These are phyloP conservation scores for Druceiella hillmani DNA, from an alignment of 2,888 invertebrate species.

Conservation along the genomic window DNA sequence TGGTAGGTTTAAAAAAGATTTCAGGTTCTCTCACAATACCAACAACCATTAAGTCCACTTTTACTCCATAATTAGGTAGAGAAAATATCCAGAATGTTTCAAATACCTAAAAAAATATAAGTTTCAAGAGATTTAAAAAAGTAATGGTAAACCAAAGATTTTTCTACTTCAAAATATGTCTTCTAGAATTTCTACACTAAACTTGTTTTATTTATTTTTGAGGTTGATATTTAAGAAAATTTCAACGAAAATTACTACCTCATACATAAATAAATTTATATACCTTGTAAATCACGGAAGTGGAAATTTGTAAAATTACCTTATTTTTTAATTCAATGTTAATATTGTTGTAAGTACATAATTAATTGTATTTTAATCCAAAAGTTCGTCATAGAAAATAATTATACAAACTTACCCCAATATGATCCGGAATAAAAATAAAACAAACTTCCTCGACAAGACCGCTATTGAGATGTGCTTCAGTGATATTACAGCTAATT, in stretches of 20 bases:
- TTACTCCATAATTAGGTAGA: constrained; percentile 52
- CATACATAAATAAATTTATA: too few species aligned
- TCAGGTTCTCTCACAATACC: constrained; percentile 59
- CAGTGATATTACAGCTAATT: constrained; percentile 54
- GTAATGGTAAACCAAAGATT: too few species aligned
- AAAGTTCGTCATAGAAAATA: neutral
- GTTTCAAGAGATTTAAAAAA: neutral
- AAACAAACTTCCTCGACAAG: constrained; percentile 56
- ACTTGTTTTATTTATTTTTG: too few species aligned
- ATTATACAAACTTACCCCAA: constrained; percentile 39
- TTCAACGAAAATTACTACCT: too few species aligned
- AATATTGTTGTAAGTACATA: too few species aligned
- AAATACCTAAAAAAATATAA: constrained; percentile 34
- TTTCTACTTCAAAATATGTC: too few species aligned
- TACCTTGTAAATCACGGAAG: too few species aligned
- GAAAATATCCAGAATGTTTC: constrained; percentile 63
- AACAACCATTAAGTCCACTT: constrained; percentile 55
- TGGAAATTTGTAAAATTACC: too few species aligned
- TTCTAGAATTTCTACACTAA: too few species aligned
- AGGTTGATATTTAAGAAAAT: too few species aligned
- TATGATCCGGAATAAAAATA: constrained; percentile 55
- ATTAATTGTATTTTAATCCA: too few species aligned
- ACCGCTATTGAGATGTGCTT: constrained; percentile 56
- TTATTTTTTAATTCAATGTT: too few species aligned
- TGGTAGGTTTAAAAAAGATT: constrained; percentile 53